Conservation (phyloP, 2,888 invertebrate species). For the Chrysodeixis includens region DNA sequence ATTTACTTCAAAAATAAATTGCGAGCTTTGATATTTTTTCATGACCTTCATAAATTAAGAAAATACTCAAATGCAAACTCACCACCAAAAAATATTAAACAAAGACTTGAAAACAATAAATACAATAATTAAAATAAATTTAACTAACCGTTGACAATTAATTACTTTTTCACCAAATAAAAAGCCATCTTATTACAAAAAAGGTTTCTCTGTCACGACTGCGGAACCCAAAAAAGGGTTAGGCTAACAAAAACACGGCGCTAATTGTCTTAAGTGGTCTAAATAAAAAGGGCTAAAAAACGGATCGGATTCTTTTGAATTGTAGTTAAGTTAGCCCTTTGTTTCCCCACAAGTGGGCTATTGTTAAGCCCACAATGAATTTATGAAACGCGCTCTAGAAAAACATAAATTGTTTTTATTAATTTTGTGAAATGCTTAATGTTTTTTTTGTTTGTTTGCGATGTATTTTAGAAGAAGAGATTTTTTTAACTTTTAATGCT, state of each 20-base stretch:
- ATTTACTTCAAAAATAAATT: too few relatives aligned
- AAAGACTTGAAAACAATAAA: neutral
- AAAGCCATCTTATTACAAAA: neutral
- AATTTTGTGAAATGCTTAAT: slow-evolving; percentile 19
- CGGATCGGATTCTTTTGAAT: slow-evolving; percentile 68
- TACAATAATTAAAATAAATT: neutral
- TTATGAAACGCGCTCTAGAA: slow-evolving; percentile 43
- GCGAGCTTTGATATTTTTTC: too few relatives aligned
- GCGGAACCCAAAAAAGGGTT: slow-evolving; percentile 64
- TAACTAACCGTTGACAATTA: neutral
- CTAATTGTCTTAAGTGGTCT: slow-evolving; percentile 81
- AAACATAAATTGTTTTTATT: slow-evolving; percentile 19
- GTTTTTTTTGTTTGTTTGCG: slow-evolving; percentile 6
- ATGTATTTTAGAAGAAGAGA: neutral
- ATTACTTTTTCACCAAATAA: neutral
- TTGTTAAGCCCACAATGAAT: slow-evolving; percentile 63
- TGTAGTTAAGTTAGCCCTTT: slow-evolving; percentile 64
- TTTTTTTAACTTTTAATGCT: neutral
- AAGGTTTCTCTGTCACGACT: slow-evolving; percentile 21
- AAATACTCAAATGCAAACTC: too few relatives aligned
- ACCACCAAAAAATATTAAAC: neutral
- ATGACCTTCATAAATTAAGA: too few relatives aligned
- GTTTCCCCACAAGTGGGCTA: slow-evolving; percentile 66
- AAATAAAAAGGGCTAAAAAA: slow-evolving; percentile 63
- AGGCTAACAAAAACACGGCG: slow-evolving; percentile 67